A percentile compares a stretch with the other conserved stretches of the same genome.
phyloP scores from a whole-genome alignment of 2,113 vertebrate species.

The Willisornis vidua region DNA sequence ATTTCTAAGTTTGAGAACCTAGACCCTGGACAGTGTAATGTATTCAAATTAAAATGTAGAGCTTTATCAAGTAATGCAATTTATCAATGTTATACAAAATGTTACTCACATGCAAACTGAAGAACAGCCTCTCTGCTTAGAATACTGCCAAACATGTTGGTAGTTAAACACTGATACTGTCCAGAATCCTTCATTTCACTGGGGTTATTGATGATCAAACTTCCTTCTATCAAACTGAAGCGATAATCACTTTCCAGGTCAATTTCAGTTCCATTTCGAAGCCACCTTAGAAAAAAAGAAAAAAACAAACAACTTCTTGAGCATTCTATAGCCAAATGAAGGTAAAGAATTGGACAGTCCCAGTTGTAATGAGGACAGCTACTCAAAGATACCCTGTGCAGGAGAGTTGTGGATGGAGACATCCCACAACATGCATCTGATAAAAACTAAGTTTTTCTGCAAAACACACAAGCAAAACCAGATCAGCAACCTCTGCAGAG shows the following conservation, averaged over 20 bases:
- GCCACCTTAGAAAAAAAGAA: slow-evolving; percentile 81
- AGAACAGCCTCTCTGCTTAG: slow-evolving; percentile 88
- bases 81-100: not conserved
- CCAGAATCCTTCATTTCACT: slow-evolving; percentile 86
- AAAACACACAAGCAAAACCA: not conserved
- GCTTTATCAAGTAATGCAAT: not conserved
- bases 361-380: not conserved
- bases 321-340: not conserved
- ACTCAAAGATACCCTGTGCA: not conserved
- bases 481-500: not conserved
- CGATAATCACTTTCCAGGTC: slow-evolving; percentile 84
- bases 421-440: not conserved
- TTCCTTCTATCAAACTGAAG: slow-evolving; percentile 88
- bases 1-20: not conserved
- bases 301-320: not conserved
- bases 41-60: not conserved
- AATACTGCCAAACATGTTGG: slow-evolving; percentile 85
- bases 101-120: slow-evolving; percentile 96
- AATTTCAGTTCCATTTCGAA: slow-evolving; percentile 88
- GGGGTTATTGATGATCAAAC: slow-evolving; percentile 87
- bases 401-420: not conserved
- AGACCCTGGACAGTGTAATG: not conserved
- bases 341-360: not conserved
- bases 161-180: slow-evolving; percentile 89
- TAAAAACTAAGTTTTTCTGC: not conserved